phyloP scores from a whole-genome alignment of 2,888 invertebrate species.

The Miltochrista miniata region DNA sequence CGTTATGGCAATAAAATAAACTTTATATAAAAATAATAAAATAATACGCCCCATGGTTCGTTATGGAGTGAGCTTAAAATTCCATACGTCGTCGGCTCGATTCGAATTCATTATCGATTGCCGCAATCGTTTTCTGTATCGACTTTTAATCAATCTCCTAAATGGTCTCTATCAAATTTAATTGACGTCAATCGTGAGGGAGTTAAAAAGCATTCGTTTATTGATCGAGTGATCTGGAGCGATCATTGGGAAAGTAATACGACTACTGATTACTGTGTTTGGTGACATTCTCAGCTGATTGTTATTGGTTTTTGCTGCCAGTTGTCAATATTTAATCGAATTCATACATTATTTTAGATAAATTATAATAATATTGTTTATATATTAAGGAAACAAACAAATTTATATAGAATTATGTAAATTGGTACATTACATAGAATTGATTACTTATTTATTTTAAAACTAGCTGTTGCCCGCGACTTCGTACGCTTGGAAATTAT shows the following conservation, averaged over 20 bases:
- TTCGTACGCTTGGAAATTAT: too few relatives aligned
- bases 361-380: too few relatives aligned
- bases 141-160: conserved; percentile 73
- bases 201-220: conserved; percentile 53
- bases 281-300: conserved; percentile 30
- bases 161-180: conserved; percentile 73
- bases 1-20: conserved; percentile 42
- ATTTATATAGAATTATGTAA: too few relatives aligned
- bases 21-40: conserved; percentile 34
- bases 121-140: conserved; percentile 59
- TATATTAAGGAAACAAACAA: too few relatives aligned
- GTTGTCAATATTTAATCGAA: background rate
- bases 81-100: conserved; percentile 42
- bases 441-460: too few relatives aligned
- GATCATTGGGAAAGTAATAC: conserved; percentile 41
- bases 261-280: conserved; percentile 38
- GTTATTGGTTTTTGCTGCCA: background rate
- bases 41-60: conserved; percentile 38
- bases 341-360: background rate
- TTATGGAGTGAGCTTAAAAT: conserved; percentile 53
- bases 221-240: conserved; percentile 38
- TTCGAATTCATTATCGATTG: conserved; percentile 52
- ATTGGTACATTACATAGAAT: too few relatives aligned
- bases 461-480: too few relatives aligned
- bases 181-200: conserved; percentile 69